Conservation (phyloP, 2,888 invertebrate species). For the Morinoia aosen region DNA sequence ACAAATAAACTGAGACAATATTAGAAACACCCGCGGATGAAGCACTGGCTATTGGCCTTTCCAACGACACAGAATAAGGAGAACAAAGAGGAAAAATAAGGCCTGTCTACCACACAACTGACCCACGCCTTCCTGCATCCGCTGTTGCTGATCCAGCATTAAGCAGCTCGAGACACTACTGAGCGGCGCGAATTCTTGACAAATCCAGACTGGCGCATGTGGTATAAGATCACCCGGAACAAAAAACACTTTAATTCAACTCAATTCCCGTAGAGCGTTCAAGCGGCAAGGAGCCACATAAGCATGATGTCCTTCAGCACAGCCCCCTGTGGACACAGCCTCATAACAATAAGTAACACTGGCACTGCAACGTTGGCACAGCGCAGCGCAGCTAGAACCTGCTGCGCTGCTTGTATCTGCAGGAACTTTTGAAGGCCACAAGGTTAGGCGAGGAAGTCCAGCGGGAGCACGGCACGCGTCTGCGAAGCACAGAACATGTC, state of each 20-base stretch:
- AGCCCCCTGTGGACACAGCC: background rate
- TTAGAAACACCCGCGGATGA: background rate
- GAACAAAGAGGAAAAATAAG: background rate
- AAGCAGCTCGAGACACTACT: background rate
- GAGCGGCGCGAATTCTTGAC: background rate
- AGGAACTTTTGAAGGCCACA: no score
- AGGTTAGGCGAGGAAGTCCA: background rate
- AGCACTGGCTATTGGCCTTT: no score
- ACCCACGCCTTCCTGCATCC: background rate
- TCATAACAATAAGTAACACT: background rate
- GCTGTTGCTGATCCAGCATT: background rate
- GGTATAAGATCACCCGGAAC: no score
- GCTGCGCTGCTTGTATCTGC: background rate
- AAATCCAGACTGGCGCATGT: no score
- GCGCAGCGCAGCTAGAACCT: background rate
- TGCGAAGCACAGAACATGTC: no score
- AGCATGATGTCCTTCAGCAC: background rate
- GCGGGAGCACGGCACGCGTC: background rate
- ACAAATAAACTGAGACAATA: background rate
- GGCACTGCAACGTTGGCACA: background rate
- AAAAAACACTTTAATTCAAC: no score
- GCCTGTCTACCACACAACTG: background rate
- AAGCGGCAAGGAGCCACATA: background rate
- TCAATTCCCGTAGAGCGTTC: no score
- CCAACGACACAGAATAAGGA: background rate